Evolutionary conservation across 2,888 invertebrate genomes (phyloP), one percentile per base, ranked within the genome.

Genomic region (Drosophila mayaguana): DNA sequence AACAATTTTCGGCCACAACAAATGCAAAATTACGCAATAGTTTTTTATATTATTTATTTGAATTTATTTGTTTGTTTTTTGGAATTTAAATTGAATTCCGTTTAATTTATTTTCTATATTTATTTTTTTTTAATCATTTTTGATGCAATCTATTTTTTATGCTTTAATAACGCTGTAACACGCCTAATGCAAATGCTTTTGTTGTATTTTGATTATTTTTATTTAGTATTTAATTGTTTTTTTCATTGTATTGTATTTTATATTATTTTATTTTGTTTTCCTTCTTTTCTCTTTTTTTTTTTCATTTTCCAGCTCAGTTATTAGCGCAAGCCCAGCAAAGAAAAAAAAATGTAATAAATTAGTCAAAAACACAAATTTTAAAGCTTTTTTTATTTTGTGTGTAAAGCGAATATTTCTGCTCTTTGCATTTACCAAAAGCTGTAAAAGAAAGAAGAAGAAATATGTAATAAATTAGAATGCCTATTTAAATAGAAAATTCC

Each of bases 291-390:
- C 68, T 78, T 68, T 74, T 75, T 73, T 67, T 61, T 22, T 75
- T 78, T 28, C 28, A 69, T 76, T 80, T 81, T 82, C 68, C 91
- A 90, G 91, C 90, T 90, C 83, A 90, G 90, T 86, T 91, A 80
- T 83, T 90, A 89, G 83, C 72, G 69, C 70, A 74, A 87, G 62
- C 51, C 69, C 55, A 32, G 36, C 51, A 16, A 53, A 53, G 16
- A 25, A 55, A 40, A 73, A 72, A 81, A 67, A 16, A 16, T 82
- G 88, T 85, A 85, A 88, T 88, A 88, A 86, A 86, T 80, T 86
- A 86, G 87, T 63, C 8, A 57, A 72, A 75, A 75, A 81, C 55
- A 60, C 36, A 51, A 73, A 74, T 57, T 62, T 51, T 18, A 63
- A 68, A 68, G 74, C 72, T 79, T 86, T 82, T 77, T 79, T 43